Evolutionary conservation across 35 echinoderm and acorn worm genomes (phyloP).

Genomic region (Chiridota heheva): DNA sequence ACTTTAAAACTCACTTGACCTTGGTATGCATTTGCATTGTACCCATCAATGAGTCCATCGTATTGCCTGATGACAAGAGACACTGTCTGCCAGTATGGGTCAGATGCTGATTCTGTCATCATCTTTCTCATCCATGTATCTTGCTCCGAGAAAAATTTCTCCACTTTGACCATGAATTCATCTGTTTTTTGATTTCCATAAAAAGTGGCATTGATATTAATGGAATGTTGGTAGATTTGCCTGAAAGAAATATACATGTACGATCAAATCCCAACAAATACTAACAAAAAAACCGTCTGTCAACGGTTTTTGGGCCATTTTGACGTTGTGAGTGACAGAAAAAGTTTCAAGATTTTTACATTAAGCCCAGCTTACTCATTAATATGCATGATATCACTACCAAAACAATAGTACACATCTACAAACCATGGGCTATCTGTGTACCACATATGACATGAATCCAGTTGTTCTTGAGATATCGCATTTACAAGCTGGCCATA

Average conservation of each 20-base stretch:
- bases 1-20: slow-evolving; percentile 6
- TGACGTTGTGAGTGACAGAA: background rate
- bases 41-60: slow-evolving; percentile 81
- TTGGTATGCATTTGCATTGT: slow-evolving; percentile 47
- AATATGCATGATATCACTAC: no score
- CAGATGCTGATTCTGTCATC: slow-evolving; percentile 27
- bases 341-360: no score
- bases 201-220: slow-evolving; percentile 62
- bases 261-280: background rate
- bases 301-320: background rate
- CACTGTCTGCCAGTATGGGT: slow-evolving; percentile 67
- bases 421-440: no score
- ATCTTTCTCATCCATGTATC: slow-evolving; percentile 68
- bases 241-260: slow-evolving; percentile 18
- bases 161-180: slow-evolving; percentile 16
- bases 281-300: background rate
- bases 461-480: no score
- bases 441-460: no score
- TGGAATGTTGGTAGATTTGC: slow-evolving; percentile 52
- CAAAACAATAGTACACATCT: no score
- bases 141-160: slow-evolving; percentile 57
- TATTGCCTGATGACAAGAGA: slow-evolving; percentile 53
- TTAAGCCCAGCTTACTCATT: no score
- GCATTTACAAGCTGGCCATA: no score
- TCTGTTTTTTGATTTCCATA: slow-evolving; percentile 14